A percentile compares a stretch with the other conserved stretches of the same genome.
These are phyloP conservation scores for Syncerus caffer DNA, from an alignment of 2,797 vertebrate species.

Conservation along the genomic window DNA sequence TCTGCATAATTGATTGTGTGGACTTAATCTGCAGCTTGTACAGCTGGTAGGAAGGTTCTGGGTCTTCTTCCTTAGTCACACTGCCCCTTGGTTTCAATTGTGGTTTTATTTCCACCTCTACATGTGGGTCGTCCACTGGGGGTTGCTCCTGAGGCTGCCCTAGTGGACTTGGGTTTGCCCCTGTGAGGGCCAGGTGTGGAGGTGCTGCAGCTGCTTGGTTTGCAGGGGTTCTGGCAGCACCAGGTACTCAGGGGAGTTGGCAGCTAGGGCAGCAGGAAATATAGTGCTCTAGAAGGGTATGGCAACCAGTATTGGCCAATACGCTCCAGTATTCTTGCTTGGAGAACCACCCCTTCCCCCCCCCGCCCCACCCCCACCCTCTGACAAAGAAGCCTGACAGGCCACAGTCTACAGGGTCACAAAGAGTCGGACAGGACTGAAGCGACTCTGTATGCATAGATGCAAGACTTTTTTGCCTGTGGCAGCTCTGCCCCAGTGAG, in stretches of 20 bases:
- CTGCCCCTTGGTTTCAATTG: background rate
- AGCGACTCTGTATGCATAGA: fast-evolving
- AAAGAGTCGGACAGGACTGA: background rate
- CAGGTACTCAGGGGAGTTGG: background rate
- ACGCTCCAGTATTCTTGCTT: background rate
- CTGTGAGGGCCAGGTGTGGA: background rate
- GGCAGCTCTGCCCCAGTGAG: background rate
- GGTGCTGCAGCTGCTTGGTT: background rate
- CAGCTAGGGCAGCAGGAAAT: background rate
- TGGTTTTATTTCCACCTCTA: background rate
- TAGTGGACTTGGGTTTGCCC: background rate
- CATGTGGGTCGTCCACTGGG: background rate
- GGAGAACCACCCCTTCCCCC: background rate
- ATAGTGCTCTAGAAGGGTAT: background rate
- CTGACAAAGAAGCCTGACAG: background rate
- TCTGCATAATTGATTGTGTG: background rate
- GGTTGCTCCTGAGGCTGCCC: background rate
- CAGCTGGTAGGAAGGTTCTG: background rate
- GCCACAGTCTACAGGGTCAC: background rate
- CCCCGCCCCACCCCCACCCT: no score
- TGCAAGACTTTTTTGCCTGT: background rate
- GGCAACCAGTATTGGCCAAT: no score
- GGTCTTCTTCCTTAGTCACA: background rate
- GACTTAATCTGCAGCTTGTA: background rate
- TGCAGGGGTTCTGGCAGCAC: background rate